Percentiles rank a stretch among this genome's conserved stretches.
Conservation (phyloP, 2,797 vertebrate genomes). For the Pygocentrus nattereri region DNA sequence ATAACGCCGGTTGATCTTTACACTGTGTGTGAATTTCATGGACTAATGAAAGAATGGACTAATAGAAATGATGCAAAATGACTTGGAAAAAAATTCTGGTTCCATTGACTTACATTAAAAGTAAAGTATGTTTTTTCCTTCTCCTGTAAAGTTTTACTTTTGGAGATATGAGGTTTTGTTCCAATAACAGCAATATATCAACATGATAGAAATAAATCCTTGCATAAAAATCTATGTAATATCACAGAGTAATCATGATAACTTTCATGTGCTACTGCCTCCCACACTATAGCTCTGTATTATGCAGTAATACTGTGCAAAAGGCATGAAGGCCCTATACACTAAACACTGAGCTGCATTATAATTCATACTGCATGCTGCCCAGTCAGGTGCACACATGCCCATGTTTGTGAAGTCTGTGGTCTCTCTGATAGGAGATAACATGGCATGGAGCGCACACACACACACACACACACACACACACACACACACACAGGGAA, state of each 20-base stretch:
- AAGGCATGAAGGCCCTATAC: not conserved
- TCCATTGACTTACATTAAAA: too few species aligned
- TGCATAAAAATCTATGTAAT: not conserved
- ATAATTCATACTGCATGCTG: conserved; percentile 21
- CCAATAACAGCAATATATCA: too few species aligned
- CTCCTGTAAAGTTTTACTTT: too few species aligned
- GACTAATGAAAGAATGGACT: too few species aligned
- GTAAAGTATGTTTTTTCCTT: too few species aligned
- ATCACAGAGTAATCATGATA: not conserved
- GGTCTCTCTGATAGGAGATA: not conserved
- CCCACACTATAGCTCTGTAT: not conserved
- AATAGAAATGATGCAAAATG: too few species aligned
- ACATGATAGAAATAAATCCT: too few species aligned
- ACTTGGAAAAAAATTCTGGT: too few species aligned
- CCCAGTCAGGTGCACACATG: not conserved
- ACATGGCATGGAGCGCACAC: not conserved
- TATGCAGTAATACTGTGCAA: not conserved
- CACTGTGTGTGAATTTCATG: too few species aligned
- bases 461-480: not conserved
- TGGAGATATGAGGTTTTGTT: too few species aligned
- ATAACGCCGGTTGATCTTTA: too few species aligned
- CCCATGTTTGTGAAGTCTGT: conserved; percentile 16
- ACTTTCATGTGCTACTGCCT: not conserved
- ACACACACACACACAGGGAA: not conserved
- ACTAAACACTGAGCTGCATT: conserved; percentile 13